Conservation (phyloP, 2,888 invertebrate species). For the Hipparchia semele region DNA sequence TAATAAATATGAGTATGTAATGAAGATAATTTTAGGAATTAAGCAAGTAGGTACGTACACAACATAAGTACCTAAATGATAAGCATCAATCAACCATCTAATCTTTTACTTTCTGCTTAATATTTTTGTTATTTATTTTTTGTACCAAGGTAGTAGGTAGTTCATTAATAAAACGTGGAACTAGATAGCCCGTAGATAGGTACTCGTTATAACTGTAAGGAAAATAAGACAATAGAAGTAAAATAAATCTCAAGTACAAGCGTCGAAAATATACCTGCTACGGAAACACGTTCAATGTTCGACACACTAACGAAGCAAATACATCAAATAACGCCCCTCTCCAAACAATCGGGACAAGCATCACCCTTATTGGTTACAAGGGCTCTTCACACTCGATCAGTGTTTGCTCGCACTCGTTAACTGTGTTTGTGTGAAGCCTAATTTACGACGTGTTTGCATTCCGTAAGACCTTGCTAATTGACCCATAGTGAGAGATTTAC, state of each 20-base stretch:
- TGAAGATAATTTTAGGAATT: no score
- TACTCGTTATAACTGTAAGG: neutral
- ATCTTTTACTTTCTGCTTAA: no score
- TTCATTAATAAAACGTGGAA: no score
- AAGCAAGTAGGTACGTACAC: no score
- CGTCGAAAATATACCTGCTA: neutral
- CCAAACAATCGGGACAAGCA: slow-evolving; percentile 71
- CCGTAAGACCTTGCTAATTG: slow-evolving; percentile 67
- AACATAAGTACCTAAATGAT: no score
- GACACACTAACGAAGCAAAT: slow-evolving; percentile 57
- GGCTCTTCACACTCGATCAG: slow-evolving; percentile 63
- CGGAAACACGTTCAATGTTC: slow-evolving; percentile 22
- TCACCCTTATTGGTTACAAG: slow-evolving; percentile 75
- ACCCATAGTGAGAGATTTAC: slow-evolving; percentile 39
- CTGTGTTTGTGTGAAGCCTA: slow-evolving; percentile 71
- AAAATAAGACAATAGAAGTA: slow-evolving; percentile 12
- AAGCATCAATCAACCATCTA: no score
- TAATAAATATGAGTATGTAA: no score
- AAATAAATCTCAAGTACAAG: slow-evolving; percentile 9
- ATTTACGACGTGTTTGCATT: slow-evolving; percentile 78
- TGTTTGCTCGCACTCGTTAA: slow-evolving; percentile 77
- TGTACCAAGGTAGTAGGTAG: no score
- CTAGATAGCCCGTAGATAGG: neutral
- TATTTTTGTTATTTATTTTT: no score
- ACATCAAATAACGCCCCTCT: slow-evolving; percentile 59